A percentile compares a stretch with the other conserved stretches of the same genome.
Evolutionary conservation across 1,140 invertebrate genomes (phyloP).

Genomic region (Ruditapes philippinarum): DNA sequence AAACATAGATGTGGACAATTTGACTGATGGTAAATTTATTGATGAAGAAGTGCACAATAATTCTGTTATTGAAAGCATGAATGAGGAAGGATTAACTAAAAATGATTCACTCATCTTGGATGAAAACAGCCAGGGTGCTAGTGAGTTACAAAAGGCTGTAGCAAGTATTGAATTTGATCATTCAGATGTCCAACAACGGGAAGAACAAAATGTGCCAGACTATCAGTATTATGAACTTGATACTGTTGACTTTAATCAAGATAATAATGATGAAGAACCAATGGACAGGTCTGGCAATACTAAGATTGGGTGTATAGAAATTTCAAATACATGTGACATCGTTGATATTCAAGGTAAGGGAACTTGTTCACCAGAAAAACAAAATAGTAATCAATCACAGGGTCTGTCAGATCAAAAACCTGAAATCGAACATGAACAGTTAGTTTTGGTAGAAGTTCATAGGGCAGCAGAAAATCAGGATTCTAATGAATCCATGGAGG

Average conservation of each 20-base stretch:
- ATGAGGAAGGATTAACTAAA: neutral
- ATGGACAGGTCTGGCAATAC: neutral
- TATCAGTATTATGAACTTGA: neutral
- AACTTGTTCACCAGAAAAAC: neutral
- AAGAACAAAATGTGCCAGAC: neutral
- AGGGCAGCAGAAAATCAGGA: neutral
- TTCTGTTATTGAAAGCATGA: neutral
- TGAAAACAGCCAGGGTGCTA: neutral
- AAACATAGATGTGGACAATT: neutral
- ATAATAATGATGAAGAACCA: neutral
- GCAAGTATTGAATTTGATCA: slow-evolving; percentile 16
- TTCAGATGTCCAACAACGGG: too few relatives aligned
- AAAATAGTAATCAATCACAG: neutral
- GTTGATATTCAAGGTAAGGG: too few relatives aligned
- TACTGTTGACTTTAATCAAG: neutral
- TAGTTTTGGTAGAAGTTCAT: neutral
- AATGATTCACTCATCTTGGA: neutral
- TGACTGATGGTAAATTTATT: neutral
- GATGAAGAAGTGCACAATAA: neutral
- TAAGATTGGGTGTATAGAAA: neutral
- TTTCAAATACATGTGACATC: too few relatives aligned
- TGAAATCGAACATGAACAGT: neutral
- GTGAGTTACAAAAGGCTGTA: neutral
- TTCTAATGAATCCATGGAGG: neutral
- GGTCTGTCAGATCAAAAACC: too few relatives aligned